Conservation (phyloP, 1,140 invertebrate species). For the Caenorhabditis brenneri region DNA sequence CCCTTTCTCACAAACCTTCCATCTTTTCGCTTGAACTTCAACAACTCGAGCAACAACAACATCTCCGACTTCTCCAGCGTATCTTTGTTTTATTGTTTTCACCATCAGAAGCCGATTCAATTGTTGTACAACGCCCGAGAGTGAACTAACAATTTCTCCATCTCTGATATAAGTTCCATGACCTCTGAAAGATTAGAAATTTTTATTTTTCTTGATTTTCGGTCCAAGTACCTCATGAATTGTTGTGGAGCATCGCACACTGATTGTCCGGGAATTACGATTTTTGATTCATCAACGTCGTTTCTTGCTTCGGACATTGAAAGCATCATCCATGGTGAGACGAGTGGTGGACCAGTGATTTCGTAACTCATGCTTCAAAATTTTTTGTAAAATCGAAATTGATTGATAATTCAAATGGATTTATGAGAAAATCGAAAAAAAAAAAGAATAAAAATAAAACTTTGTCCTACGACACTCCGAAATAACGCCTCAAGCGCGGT, state of each 20-base stretch:
- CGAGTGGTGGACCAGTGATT: background rate
- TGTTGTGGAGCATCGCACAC: constrained; percentile 29
- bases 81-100: constrained; percentile 83
- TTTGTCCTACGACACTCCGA: background rate
- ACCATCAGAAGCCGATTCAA: constrained; percentile 93
- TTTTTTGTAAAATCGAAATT: background rate
- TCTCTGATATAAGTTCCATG: constrained; percentile 89
- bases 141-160: constrained; percentile 83
- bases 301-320: constrained; percentile 14
- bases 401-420: background rate
- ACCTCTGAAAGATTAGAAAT: too few species aligned
- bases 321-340: constrained; percentile 31
- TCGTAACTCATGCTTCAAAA: background rate
- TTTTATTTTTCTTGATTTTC: too few species aligned
- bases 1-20: constrained; percentile 76
- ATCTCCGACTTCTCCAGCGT: constrained; percentile 88
- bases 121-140: constrained; percentile 88
- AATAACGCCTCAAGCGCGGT: background rate
- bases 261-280: constrained; percentile 1
- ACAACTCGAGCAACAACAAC: constrained; percentile 91
- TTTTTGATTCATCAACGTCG: background rate
- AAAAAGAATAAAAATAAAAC: background rate
- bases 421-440: background rate
- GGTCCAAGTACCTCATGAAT: background rate
- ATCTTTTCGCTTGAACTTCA: constrained; percentile 84